Conservation (phyloP, 2,797 vertebrate genomes). For the Aphelocoma californica region DNA sequence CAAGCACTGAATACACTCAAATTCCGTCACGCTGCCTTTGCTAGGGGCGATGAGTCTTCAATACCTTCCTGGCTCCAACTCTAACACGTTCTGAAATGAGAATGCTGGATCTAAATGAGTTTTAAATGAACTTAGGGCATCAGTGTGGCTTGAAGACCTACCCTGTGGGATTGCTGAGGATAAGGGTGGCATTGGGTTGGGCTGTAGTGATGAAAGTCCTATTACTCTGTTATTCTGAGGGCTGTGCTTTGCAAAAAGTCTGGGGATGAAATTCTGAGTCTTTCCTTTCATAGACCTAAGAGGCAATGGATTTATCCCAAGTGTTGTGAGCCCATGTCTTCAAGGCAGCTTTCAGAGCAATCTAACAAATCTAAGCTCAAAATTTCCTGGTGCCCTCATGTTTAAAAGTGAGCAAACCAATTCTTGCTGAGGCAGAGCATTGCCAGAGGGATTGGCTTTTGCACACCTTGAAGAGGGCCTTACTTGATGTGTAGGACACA, state of each 20-base stretch:
- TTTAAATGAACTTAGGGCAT: background rate
- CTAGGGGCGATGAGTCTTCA: background rate
- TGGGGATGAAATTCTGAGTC: background rate
- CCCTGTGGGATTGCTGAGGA: background rate
- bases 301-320: background rate
- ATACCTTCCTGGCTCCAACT: background rate
- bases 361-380: background rate
- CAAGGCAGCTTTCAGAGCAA: background rate
- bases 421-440: background rate
- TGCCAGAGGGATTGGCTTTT: background rate
- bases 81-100: background rate
- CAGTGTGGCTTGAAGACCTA: background rate
- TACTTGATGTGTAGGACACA: background rate
- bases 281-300: background rate
- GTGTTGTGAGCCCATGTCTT: background rate
- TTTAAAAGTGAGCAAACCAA: background rate
- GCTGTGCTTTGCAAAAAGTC: background rate
- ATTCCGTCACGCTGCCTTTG: background rate
- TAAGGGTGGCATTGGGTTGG: background rate
- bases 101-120: background rate
- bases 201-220: background rate
- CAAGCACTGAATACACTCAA: background rate
- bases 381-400: background rate
- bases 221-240: background rate
- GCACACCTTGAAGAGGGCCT: background rate